phyloP scores from a whole-genome alignment of 2,888 invertebrate genomes.

The Meloe dianella region DNA sequence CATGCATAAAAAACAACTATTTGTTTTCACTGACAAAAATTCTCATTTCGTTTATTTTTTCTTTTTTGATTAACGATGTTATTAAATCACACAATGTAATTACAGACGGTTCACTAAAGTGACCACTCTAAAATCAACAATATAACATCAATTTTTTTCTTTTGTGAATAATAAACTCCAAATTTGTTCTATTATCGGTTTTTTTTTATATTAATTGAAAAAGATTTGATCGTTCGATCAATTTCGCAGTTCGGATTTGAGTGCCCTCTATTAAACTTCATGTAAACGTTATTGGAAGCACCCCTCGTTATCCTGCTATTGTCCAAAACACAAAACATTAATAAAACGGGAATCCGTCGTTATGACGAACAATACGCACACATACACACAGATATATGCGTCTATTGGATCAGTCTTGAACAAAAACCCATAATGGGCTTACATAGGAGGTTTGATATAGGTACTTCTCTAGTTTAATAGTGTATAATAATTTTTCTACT shows the following conservation, averaged over 20 bases:
- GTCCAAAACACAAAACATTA: slow-evolving; percentile 8
- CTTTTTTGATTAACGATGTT: not conserved
- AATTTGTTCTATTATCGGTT: not conserved
- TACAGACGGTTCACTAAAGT: not conserved
- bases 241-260: not conserved
- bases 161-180: not conserved
- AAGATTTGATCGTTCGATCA: not conserved
- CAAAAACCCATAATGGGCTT: slow-evolving; percentile 9
- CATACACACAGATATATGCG: not conserved
- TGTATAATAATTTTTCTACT: not conserved
- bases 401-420: not conserved
- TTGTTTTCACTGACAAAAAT: not conserved
- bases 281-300: slow-evolving; percentile 8
- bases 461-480: not conserved
- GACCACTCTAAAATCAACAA: not conserved
- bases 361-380: not conserved
- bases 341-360: slow-evolving; percentile 6
- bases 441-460: not conserved
- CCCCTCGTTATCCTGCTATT: slow-evolving; percentile 9
- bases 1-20: not conserved
- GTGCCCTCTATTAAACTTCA: not conserved
- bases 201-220: not conserved
- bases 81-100: slow-evolving; percentile 1
- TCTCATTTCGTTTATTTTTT: not conserved
- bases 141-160: not conserved